Conservation (phyloP, 2,888 invertebrate genomes). For the Torymus aiolomorphi region DNA sequence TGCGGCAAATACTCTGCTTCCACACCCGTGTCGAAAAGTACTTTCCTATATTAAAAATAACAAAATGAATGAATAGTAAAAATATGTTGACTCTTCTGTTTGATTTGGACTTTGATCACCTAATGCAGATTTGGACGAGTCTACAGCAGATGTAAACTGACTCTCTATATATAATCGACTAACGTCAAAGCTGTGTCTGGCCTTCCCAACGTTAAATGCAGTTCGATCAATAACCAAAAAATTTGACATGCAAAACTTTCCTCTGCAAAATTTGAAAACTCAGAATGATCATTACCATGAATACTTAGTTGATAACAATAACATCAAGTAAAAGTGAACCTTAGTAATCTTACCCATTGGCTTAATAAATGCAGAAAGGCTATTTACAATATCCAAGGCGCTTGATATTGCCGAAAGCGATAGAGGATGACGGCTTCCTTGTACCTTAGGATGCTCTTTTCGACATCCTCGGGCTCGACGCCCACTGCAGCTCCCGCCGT, state of each 20-base stretch:
- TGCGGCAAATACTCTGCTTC: too few relatives aligned
- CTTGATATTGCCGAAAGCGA: conserved; percentile 85
- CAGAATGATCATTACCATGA: too few relatives aligned
- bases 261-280: conserved; percentile 75
- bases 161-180: conserved; percentile 79
- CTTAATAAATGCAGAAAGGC: conserved; percentile 82
- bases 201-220: conserved; percentile 79
- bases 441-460: conserved; percentile 83
- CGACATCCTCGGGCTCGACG: conserved; percentile 79
- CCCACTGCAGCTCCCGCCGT: conserved; percentile 16
- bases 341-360: conserved; percentile 81
- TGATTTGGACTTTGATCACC: conserved; percentile 49
- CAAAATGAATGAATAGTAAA: too few relatives aligned
- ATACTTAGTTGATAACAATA: conserved; percentile 6
- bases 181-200: conserved; percentile 81
- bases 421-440: conserved; percentile 88
- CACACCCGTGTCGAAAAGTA: too few relatives aligned
- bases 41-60: too few relatives aligned
- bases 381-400: conserved; percentile 81
- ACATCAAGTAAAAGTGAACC: conserved; percentile 18
- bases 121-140: conserved; percentile 68
- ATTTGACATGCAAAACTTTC: conserved; percentile 81
- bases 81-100: too few relatives aligned
- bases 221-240: conserved; percentile 80
- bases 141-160: conserved; percentile 76